Conservation (phyloP, 2,113 vertebrate species). For the Capra hircus region DNA sequence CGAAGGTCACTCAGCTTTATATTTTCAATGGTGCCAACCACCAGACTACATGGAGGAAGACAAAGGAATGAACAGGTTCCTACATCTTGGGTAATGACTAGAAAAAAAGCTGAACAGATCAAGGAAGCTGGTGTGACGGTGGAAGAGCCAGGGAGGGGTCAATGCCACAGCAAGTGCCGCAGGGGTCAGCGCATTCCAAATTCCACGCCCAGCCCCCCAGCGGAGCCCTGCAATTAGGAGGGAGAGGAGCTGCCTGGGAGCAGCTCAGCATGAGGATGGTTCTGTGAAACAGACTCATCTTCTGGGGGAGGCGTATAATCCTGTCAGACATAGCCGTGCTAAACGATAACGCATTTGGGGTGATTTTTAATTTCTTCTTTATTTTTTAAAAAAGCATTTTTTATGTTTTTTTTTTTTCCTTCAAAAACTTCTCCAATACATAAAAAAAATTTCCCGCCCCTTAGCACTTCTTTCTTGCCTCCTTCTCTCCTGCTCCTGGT, state of each 20-base stretch:
- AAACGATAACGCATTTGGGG: background rate
- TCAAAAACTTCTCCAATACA: constrained; percentile 55
- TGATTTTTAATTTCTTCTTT: constrained; percentile 28
- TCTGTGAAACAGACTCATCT: background rate
- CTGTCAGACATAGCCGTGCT: background rate
- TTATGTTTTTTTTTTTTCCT: background rate
- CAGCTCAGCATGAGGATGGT: background rate
- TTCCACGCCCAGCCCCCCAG: accelerated
- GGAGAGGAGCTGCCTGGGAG: too few relatives aligned
- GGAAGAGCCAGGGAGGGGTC: background rate
- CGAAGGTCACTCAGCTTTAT: background rate
- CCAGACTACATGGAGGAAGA: too few relatives aligned
- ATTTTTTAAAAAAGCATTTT: constrained; percentile 33
- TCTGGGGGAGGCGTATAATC: background rate
- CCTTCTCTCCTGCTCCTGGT: background rate
- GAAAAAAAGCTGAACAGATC: background rate
- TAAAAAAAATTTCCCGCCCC: background rate
- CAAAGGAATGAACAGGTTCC: background rate
- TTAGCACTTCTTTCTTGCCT: constrained; percentile 16
- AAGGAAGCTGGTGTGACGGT: background rate
- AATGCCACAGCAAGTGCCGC: background rate
- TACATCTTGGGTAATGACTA: background rate
- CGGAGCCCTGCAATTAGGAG: too few relatives aligned
- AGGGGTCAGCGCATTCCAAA: background rate
- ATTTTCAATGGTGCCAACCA: background rate